These are phyloP conservation scores for Lycaon pictus DNA, from an alignment of 2,113 vertebrate genomes.

Conservation along the genomic window DNA sequence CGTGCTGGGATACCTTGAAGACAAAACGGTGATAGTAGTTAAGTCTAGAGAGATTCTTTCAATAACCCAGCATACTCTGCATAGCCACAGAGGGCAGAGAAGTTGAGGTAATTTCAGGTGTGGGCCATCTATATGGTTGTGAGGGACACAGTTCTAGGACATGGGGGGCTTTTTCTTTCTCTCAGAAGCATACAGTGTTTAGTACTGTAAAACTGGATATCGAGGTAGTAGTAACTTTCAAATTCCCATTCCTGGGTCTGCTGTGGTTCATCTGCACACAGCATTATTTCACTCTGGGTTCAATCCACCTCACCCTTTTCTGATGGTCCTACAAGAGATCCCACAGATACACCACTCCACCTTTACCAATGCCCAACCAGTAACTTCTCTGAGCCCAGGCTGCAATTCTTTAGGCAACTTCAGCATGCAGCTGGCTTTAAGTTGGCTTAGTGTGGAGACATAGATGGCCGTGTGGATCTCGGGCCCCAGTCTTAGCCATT, in stretches of 20 bases:
- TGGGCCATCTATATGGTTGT: neutral
- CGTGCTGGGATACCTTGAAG: constrained; percentile 92
- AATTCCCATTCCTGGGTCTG: neutral
- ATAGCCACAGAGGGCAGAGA: neutral
- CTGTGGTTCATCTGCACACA: neutral
- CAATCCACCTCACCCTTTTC: neutral
- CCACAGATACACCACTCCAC: neutral
- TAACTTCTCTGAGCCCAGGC: neutral
- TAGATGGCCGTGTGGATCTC: neutral
- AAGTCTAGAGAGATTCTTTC: constrained; percentile 49
- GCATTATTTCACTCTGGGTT: neutral
- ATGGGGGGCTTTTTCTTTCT: neutral
- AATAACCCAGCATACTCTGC: neutral
- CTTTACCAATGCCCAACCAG: neutral
- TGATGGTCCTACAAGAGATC: neutral
- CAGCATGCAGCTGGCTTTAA: neutral
- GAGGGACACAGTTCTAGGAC: neutral
- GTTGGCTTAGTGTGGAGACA: neutral
- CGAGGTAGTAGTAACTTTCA: neutral
- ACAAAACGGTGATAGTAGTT: constrained; percentile 76
- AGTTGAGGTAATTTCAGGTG: neutral
- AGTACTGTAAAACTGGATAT: neutral
- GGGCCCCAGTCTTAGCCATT: neutral
- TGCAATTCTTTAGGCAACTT: neutral
- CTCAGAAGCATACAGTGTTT: neutral